Base-by-base conservation (phyloP, 2,113 vertebrate genomes). In the Megaceryle maxima region DNA sequence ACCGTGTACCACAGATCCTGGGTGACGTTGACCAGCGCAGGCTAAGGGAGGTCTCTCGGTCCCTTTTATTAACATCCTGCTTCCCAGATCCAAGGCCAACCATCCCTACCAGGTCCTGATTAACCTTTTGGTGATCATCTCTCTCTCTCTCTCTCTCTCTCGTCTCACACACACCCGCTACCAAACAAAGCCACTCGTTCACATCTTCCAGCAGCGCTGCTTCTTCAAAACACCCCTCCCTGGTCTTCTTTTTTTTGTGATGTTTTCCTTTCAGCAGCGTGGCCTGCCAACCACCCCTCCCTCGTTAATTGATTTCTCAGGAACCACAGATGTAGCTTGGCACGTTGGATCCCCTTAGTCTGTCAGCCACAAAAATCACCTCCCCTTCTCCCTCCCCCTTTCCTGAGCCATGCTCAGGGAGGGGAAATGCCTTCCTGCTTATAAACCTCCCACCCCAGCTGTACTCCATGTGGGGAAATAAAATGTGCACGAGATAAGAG, bases 391-490 rank as follows among this genome's bases (percentile, higher is more conserved):
- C 78, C 72, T 55, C 67, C 53, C 41, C 29, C 70, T 59, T 95
- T 87, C 87, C 92, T 13, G 0, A 75, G 77, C 69, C 77, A 50
- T 48, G 57, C 81, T 72, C 25, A 0, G 69, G 95, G 78, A 89
- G 81, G 78, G 91, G 92, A 92, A 93, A 78, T 78, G 86, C 92
- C 72, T 94, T 69, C 76, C 88, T 25, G 46, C 79, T 90, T 46
- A 50, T 90, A 93, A 21, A 94, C 86, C 67, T 88, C 67, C 83
- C 33, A 56, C 41, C 73, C 86, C 94, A 92, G 92, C 94, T 88
- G 83, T 15, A 74, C 6, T 91, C 92, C 92, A 56, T 75, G 88
- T 84, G 94, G 87, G 83, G 85, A 92, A 77, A 84, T 78, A 67
- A 89, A 87, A 53, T 22, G 4, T 80, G 16, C 43, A 39, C 11